phyloP scores from a whole-genome alignment of 2,888 invertebrate species.

The Agonopterix arenella region DNA sequence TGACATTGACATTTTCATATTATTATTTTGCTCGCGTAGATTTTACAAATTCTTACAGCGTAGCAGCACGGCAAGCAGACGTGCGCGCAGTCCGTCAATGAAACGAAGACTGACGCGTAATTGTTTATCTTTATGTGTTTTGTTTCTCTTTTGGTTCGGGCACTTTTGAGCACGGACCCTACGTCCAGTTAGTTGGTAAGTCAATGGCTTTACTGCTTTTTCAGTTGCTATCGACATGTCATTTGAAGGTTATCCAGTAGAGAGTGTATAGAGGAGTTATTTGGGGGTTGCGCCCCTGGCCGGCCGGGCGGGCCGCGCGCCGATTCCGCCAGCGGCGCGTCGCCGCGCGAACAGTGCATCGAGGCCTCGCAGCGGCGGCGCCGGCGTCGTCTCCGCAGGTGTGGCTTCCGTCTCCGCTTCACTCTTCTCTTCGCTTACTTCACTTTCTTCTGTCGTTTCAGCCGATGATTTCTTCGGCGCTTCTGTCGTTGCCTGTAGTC shows the following conservation, averaged over 20 bases:
- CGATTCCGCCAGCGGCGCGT: slow-evolving; percentile 74
- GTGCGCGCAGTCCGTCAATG: no score
- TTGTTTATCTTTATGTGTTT: no score
- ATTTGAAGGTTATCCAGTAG: slow-evolving; percentile 12
- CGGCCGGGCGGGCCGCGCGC: slow-evolving; percentile 47
- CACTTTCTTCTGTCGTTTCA: slow-evolving; percentile 58
- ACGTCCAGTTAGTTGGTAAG: no score
- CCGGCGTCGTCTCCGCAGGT: slow-evolving; percentile 63
- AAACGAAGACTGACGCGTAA: no score
- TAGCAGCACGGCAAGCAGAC: no score
- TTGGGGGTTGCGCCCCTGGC: slow-evolving; percentile 35
- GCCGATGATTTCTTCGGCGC: slow-evolving; percentile 52
- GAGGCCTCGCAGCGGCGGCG: slow-evolving; percentile 79
- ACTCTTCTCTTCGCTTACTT: slow-evolving; percentile 47
- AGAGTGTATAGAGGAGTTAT: slow-evolving; percentile 17
- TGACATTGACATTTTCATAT: no score
- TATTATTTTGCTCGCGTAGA: no score
- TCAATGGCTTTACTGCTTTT: not conserved
- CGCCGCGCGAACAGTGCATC: slow-evolving; percentile 83
- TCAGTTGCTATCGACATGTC: slow-evolving; percentile 5
- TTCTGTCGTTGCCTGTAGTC: slow-evolving; percentile 54
- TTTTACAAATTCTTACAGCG: no score
- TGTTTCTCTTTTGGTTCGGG: no score
- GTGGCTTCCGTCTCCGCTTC: slow-evolving; percentile 59
- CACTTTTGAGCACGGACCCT: no score